Percentiles rank a stretch among this genome's conserved stretches.
Conservation (phyloP, 2,113 vertebrate genomes). For the Nibea albiflora region DNA sequence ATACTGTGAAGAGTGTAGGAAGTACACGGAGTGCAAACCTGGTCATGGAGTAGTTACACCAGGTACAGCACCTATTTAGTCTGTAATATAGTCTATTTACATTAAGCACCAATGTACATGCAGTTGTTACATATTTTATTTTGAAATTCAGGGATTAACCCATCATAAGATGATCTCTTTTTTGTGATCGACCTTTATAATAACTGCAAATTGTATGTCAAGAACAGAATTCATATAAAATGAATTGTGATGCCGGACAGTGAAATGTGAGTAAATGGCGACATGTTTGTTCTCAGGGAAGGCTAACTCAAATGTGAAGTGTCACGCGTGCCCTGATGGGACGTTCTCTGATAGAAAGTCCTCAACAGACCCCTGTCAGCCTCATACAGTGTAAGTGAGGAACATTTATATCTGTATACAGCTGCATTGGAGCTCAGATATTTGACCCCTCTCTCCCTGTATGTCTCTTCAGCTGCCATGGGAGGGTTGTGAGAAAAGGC, state of each 20-base stretch:
- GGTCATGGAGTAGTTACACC: constrained; percentile 57
- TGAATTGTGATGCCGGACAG: not conserved
- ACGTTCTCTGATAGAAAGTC: constrained; percentile 72
- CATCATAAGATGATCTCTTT: not conserved
- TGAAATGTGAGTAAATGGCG: not conserved
- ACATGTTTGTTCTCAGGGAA: constrained; percentile 66
- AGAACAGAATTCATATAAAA: not conserved
- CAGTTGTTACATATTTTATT: not conserved
- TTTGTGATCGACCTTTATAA: not conserved
- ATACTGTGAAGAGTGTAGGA: constrained; percentile 17
- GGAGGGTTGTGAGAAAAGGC: constrained; percentile 48
- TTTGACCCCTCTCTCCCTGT: constrained; percentile 34
- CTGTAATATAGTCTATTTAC: not conserved
- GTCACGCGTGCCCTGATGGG: constrained; percentile 57
- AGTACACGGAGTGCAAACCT: constrained; percentile 11
- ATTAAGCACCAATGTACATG: constrained; percentile 9
- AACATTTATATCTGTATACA: not conserved
- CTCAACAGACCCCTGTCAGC: constrained; percentile 53
- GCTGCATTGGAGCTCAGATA: constrained; percentile 1
- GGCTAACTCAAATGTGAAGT: constrained; percentile 50
- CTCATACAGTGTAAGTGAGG: constrained; percentile 74
- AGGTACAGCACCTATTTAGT: constrained; percentile 64
- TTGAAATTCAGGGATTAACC: not conserved
- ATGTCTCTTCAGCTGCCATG: constrained; percentile 65
- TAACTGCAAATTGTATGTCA: not conserved